These are phyloP conservation scores for Triplophysa rosa DNA, from an alignment of 2,113 vertebrate genomes.

Conservation along the genomic window DNA sequence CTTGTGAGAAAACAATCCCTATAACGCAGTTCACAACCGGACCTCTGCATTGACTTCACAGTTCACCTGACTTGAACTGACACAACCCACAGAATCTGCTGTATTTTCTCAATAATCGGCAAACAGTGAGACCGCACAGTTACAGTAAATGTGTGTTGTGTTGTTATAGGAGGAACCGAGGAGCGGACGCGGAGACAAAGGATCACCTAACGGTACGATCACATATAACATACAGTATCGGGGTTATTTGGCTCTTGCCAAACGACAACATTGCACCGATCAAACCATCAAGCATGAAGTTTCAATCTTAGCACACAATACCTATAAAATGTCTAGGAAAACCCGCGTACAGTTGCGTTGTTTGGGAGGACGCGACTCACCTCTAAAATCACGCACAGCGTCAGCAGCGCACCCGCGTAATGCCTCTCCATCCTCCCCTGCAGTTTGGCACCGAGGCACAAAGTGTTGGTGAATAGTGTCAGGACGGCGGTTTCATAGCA, in stretches of 20 bases:
- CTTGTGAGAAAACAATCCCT: not conserved
- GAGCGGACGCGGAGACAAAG: slow-evolving; percentile 19
- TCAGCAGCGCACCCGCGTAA: slow-evolving; percentile 55
- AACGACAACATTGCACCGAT: not conserved
- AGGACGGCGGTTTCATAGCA: slow-evolving; percentile 42
- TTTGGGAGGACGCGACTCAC: slow-evolving; percentile 57
- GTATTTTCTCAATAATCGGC: not conserved
- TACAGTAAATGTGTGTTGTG: not conserved
- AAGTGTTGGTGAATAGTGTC: slow-evolving; percentile 26
- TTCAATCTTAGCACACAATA: not conserved
- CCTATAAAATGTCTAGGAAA: not conserved
- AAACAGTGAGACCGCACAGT: not conserved
- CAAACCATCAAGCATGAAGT: not conserved
- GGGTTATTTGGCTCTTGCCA: not conserved
- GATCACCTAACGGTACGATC: not conserved
- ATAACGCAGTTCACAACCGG: not conserved
- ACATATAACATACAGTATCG: not conserved
- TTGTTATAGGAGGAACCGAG: slow-evolving; percentile 1
- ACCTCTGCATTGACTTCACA: not conserved
- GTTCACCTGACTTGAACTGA: not conserved
- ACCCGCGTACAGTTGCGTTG: not conserved
- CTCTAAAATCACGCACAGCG: slow-evolving; percentile 64
- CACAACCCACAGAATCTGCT: not conserved
- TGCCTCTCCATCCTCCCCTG: slow-evolving; percentile 62
- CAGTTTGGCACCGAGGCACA: slow-evolving; percentile 25